These are phyloP conservation scores for Rhadina sibilatrix DNA, from an alignment of 2,113 vertebrate genomes.

Conservation along the genomic window DNA sequence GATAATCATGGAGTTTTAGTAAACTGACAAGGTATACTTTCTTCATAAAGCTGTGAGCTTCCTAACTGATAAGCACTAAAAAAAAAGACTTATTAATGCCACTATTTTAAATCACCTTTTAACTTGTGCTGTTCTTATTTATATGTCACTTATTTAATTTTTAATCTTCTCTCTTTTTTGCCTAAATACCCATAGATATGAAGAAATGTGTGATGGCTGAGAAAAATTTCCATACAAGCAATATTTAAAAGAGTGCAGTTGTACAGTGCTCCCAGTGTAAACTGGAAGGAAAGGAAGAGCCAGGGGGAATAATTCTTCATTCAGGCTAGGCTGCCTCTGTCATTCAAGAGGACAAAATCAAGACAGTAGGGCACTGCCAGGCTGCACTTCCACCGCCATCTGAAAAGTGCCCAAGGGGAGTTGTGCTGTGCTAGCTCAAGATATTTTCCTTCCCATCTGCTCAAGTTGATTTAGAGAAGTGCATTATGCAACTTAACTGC, in stretches of 20 bases:
- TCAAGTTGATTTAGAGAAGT: constrained; percentile 11
- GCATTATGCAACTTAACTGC: neutral
- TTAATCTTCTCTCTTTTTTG: neutral
- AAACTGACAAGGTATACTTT: neutral
- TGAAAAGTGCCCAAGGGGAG: constrained; percentile 38
- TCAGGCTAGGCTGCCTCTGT: neutral
- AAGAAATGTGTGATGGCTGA: neutral
- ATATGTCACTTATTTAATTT: neutral
- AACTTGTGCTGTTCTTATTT: neutral
- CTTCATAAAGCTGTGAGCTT: neutral
- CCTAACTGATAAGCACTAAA: neutral
- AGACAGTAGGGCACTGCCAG: constrained; percentile 23
- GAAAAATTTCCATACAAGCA: neutral
- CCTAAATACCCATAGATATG: neutral
- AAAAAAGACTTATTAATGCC: neutral
- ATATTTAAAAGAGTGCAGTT: neutral
- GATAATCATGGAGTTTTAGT: neutral
- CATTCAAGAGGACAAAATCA: constrained; percentile 2
- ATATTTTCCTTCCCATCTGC: constrained; percentile 48
- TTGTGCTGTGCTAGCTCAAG: constrained; percentile 10
- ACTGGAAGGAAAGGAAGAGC: neutral
- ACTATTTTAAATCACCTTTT: neutral
- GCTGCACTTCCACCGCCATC: neutral
- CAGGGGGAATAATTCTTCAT: neutral
- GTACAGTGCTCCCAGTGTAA: neutral